phyloP scores from a whole-genome alignment of 2,797 vertebrate genomes.

The Etheostoma nigrum region DNA sequence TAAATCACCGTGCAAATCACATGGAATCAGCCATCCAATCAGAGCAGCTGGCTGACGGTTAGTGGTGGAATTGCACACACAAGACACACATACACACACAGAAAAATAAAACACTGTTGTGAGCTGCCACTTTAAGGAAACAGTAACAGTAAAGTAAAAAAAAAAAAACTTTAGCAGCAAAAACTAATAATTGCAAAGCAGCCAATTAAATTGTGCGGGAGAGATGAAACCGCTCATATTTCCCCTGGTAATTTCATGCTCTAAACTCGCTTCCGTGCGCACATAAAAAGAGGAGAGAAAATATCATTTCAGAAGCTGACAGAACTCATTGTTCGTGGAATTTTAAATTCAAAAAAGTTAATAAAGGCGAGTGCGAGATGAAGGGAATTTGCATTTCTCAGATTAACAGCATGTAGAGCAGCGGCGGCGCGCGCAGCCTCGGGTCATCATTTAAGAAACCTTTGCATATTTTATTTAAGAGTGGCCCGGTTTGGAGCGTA shows the following conservation, averaged over 20 bases:
- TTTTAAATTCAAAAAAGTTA: conserved; percentile 99
- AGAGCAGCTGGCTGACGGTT: conserved; percentile 39
- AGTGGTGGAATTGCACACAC: conserved; percentile 43
- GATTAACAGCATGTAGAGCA: conserved; percentile 99
- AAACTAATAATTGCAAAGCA: conserved; percentile 99
- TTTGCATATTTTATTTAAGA: conserved; percentile 99
- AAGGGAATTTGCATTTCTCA: conserved; percentile 99
- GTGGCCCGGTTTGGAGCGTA: conserved; percentile 99
- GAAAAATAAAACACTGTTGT: conserved; percentile 76
- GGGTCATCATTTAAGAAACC: conserved; percentile 99
- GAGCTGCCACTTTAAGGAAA: conserved; percentile 97
- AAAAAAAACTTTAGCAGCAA: conserved; percentile 99
- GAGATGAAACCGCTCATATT: conserved; percentile 99
- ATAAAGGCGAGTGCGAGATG: conserved; percentile 99
- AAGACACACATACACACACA: conserved; percentile 14
- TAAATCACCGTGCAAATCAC: conserved; percentile 62
- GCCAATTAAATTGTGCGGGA: conserved; percentile 99
- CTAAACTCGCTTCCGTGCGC: conserved; percentile 98
- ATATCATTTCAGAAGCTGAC: conserved; percentile 99
- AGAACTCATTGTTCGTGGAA: conserved; percentile 99
- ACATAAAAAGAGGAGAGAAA: conserved; percentile 97
- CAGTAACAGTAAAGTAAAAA: conserved; percentile 96
- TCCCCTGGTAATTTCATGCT: conserved; percentile 99
- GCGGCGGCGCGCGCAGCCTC: conserved; percentile 99
- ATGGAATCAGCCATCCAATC: conserved; percentile 70